Base-by-base conservation (phyloP, 2,113 vertebrate genomes). In the Nanorana parkeri region DNA sequence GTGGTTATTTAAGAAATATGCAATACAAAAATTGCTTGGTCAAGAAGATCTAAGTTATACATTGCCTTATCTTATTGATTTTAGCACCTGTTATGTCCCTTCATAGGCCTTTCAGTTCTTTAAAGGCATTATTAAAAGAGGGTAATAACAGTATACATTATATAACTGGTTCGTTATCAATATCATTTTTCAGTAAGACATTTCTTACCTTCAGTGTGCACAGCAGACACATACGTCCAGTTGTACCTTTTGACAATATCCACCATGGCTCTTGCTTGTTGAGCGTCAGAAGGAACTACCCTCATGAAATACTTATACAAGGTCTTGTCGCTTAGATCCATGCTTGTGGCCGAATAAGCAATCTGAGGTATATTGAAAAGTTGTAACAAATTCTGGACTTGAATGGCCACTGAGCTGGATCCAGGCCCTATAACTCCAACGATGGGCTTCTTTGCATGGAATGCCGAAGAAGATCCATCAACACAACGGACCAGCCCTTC, bases 321-420 rank as follows among this genome's bases (percentile, higher is more conserved):
- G 60, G 96, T 97, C 91, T 99, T 99, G 87, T 99, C 98, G 0
- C 98, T 99, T 85, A 99, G 91, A 93, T 99, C 97, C 97, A 98
- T 99, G 88, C 98, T 99, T 71, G 98, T 99, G 85, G 98, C 98
- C 17, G 97, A 99, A 88, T 99, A 99, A 82, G 98, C 98, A 87
- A 99, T 99, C 91, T 99, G 98, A 91, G 98, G 98, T 95, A 99
- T 99, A 93, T 99, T 99, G 89, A 99, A 99, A 84, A 99, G 94
- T 89, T 99, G 98, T 54, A 99, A 91, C 78, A 99, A 90, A 85
- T 99, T 99, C 91, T 99, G 98, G 52, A 99, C 98, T 90, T 99
- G 98, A 85, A 99, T 99, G 82, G 98, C 98, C 84, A 99, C 98
- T 0, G 98, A 99, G 86, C 98, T 99, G 23, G 98, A 99, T 2